Percentiles rank a stretch among this genome's conserved stretches.
phyloP scores from a whole-genome alignment of 1,140 invertebrate species.

The Drosophila pandora region DNA sequence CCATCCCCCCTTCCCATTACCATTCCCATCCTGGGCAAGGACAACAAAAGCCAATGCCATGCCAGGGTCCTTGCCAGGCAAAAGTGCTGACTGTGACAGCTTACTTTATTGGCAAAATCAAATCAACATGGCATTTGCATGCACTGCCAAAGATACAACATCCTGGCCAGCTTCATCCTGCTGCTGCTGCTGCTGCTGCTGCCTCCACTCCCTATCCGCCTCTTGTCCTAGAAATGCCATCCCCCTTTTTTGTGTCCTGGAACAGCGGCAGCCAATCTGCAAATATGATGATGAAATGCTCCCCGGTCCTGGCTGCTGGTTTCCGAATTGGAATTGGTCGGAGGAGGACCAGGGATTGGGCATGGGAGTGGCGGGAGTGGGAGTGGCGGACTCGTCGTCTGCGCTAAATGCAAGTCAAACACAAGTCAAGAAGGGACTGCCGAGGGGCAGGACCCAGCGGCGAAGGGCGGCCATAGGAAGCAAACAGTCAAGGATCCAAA shows the following conservation, averaged over 20 bases:
- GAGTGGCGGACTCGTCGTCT: conserved; percentile 24
- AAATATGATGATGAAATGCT: conserved; percentile 63
- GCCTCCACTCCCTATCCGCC: neutral
- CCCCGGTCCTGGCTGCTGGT: conserved; percentile 4
- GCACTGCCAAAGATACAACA: conserved; percentile 71
- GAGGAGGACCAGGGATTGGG: neutral
- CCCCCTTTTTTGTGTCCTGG: neutral
- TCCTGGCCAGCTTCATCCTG: neutral
- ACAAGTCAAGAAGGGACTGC: conserved; percentile 54
- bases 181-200: too few relatives aligned
- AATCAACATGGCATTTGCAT: conserved; percentile 82
- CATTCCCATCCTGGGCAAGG: neutral
- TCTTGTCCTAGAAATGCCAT: neutral
- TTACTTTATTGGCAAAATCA: conserved; percentile 82
- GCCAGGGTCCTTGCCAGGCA: conserved; percentile 29
- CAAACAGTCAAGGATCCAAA: neutral
- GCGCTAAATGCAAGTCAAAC: conserved; percentile 81
- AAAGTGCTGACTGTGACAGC: conserved; percentile 81
- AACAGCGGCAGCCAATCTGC: conserved; percentile 47
- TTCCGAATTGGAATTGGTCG: neutral
- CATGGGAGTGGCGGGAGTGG: too few relatives aligned
- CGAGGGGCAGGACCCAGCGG: neutral
- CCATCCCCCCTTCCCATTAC: too few relatives aligned
- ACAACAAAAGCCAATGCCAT: conserved; percentile 57
- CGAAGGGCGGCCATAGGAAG: neutral